Evolutionary conservation across 1,140 invertebrate species (phyloP).

Genomic region (Lerema accius): DNA sequence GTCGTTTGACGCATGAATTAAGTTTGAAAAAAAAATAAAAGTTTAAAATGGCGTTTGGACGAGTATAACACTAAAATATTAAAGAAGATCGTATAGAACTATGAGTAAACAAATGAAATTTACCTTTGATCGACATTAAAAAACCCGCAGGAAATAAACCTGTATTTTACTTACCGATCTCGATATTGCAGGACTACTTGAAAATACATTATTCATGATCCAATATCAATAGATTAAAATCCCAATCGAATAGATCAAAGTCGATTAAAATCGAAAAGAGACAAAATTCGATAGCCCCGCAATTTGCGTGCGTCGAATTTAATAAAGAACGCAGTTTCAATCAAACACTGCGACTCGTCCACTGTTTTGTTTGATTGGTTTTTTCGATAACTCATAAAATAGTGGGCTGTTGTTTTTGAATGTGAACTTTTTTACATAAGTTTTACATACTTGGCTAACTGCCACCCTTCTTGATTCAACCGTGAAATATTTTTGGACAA

Average conservation of each 20-base stretch:
- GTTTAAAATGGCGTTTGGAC: too few species aligned
- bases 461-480: too few species aligned
- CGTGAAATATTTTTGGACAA: too few species aligned
- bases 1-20: too few species aligned
- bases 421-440: too few species aligned
- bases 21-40: too few species aligned
- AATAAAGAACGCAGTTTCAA: constrained; percentile 8
- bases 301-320: constrained; percentile 16
- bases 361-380: constrained; percentile 13
- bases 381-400: constrained; percentile 9
- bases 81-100: too few species aligned
- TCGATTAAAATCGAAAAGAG: constrained; percentile 20
- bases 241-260: constrained; percentile 14
- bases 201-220: constrained; percentile 20
- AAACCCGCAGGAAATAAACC: not conserved
- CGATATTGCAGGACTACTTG: constrained; percentile 9
- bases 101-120: too few species aligned
- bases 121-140: too few species aligned
- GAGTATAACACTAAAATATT: too few species aligned
- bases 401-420: not conserved
- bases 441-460: too few species aligned
- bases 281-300: constrained; percentile 7
- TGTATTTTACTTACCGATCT: constrained; percentile 3
- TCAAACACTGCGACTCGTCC: constrained; percentile 2
- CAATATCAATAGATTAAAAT: constrained; percentile 19